A percentile compares a stretch with the other conserved stretches of the same genome.
Conservation (phyloP, 2,888 invertebrate genomes). For the Tetragonula carbonaria region DNA sequence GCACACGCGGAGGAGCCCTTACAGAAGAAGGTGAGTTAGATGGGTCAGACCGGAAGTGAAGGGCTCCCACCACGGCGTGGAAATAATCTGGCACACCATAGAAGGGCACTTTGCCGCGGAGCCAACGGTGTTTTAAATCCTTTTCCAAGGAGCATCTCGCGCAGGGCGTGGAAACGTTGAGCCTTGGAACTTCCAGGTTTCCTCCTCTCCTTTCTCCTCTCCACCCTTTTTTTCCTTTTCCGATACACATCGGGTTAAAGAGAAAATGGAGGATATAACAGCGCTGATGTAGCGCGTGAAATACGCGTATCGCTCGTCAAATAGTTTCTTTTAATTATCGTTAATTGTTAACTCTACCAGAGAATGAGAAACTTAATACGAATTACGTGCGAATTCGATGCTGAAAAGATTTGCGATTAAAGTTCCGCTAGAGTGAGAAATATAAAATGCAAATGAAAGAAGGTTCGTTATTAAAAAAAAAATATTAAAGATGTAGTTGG, state of each 20-base stretch:
- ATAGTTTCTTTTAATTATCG: too few relatives aligned
- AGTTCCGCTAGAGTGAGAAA: too few relatives aligned
- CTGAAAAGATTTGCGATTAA: too few relatives aligned
- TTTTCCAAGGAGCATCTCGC: constrained; percentile 35
- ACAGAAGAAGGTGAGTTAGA: constrained; percentile 54
- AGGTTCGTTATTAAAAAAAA: too few relatives aligned
- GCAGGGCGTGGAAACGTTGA: constrained; percentile 36
- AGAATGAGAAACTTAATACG: too few relatives aligned
- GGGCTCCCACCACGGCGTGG: constrained; percentile 34
- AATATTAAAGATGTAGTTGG: too few relatives aligned
- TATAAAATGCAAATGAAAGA: too few relatives aligned
- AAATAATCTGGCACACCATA: constrained; percentile 66
- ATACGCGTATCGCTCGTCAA: too few relatives aligned
- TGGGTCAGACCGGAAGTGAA: constrained; percentile 17
- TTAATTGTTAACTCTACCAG: too few relatives aligned
- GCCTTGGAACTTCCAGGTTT: constrained; percentile 12
- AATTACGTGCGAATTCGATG: too few relatives aligned
- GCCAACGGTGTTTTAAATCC: constrained; percentile 61
- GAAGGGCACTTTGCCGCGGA: constrained; percentile 61
- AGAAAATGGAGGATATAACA: not conserved
- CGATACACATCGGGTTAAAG: not conserved
- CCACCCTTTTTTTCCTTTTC: too few relatives aligned
- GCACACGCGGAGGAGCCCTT: constrained; percentile 30
- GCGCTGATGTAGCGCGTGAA: not conserved
- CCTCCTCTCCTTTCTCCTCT: constrained; percentile 3